Conservation (phyloP, 2,888 invertebrate species). For the Laothoe populi region DNA sequence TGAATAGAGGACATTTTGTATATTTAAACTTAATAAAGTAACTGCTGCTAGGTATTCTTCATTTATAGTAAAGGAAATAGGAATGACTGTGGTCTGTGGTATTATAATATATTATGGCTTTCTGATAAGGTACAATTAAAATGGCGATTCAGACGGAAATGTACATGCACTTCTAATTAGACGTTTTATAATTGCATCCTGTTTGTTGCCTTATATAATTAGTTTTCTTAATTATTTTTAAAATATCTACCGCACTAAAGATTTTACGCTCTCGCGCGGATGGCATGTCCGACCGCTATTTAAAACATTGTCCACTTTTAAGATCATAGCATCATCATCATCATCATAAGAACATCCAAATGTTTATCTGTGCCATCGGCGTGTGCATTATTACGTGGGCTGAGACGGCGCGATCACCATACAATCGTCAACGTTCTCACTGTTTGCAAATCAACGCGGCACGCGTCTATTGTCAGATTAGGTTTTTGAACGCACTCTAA, state of each 20-base stretch:
- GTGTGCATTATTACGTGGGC: slow-evolving; percentile 32
- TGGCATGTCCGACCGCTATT: not conserved
- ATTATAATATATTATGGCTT: not conserved
- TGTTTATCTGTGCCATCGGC: slow-evolving; percentile 15
- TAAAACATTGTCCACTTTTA: not conserved
- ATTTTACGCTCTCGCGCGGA: not conserved
- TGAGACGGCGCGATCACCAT: slow-evolving; percentile 65
- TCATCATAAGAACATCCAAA: no score
- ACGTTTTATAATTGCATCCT: not conserved
- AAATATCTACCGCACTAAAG: not conserved
- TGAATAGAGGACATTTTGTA: slow-evolving; percentile 1
- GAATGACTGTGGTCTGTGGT: not conserved
- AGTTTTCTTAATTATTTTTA: not conserved
- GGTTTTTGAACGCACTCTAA: slow-evolving; percentile 67
- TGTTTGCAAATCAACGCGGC: slow-evolving; percentile 79
- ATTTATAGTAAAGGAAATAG: no score
- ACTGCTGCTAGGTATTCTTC: no score
- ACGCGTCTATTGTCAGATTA: slow-evolving; percentile 65
- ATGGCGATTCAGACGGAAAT: not conserved
- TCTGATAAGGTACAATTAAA: not conserved
- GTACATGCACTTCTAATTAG: not conserved
- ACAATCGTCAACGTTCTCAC: slow-evolving; percentile 74
- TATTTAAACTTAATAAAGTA: not conserved
- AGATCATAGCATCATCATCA: no score
- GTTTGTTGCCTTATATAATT: not conserved